These are phyloP conservation scores for Trematomus bernacchii DNA, from an alignment of 2,797 vertebrate species.

Conservation along the genomic window DNA sequence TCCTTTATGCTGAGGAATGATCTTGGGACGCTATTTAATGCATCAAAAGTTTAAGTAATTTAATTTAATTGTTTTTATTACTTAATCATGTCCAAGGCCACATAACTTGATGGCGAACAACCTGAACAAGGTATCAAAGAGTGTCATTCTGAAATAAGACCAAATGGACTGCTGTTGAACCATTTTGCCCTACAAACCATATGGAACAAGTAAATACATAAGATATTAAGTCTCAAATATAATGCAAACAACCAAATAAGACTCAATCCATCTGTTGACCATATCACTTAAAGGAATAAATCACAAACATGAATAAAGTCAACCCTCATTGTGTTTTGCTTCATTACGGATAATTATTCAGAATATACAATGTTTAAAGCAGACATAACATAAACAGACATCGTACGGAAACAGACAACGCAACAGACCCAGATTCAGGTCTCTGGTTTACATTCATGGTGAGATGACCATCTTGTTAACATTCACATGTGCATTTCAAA, in stretches of 20 bases:
- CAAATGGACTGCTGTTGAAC: slow-evolving; percentile 24
- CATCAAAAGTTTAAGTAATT: slow-evolving; percentile 89
- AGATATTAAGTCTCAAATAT: slow-evolving; percentile 2
- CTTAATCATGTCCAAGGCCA: slow-evolving; percentile 82
- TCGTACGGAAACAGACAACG: background rate
- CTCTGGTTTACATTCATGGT: too few species aligned
- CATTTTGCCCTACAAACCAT: slow-evolving; percentile 40
- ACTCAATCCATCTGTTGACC: background rate
- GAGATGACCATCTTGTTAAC: background rate
- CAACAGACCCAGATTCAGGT: background rate
- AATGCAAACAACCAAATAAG: background rate
- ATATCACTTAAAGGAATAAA: background rate
- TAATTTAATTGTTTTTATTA: slow-evolving; percentile 90
- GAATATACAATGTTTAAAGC: background rate
- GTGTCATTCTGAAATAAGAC: slow-evolving; percentile 28
- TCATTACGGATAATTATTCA: background rate
- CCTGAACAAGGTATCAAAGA: slow-evolving; percentile 62
- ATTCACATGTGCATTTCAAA: background rate
- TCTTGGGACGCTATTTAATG: slow-evolving; percentile 86
- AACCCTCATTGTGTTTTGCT: background rate
- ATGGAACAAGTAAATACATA: background rate
- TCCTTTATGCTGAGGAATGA: slow-evolving; percentile 86
- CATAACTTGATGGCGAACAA: slow-evolving; percentile 73
- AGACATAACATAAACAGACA: background rate
- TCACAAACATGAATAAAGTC: background rate